Percentiles rank a stretch among this genome's conserved stretches.
Conservation (phyloP, 64 coral and sea anemone species). For the Pachyseris speciosa region DNA sequence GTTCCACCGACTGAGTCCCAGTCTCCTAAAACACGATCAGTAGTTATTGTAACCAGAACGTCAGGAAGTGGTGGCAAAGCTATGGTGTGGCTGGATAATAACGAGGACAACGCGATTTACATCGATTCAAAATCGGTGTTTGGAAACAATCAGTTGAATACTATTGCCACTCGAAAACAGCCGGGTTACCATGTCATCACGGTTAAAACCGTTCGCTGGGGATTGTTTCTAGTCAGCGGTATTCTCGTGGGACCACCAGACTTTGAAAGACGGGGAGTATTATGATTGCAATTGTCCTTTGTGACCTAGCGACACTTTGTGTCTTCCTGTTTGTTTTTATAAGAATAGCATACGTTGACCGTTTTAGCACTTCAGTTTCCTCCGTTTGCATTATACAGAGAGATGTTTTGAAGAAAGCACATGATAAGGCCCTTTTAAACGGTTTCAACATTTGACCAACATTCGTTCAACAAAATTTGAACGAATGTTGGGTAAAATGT, state of each 20-base stretch:
- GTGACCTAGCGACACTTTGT: too few relatives aligned
- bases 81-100: conserved; percentile 60
- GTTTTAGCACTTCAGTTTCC: too few relatives aligned
- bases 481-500: too few relatives aligned
- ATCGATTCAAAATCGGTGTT: conserved; percentile 45
- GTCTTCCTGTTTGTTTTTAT: too few relatives aligned
- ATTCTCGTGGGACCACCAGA: conserved; percentile 82
- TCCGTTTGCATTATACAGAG: too few relatives aligned
- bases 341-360: too few relatives aligned
- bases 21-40: conserved; percentile 37
- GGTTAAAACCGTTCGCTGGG: conserved; percentile 54
- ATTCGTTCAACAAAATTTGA: too few relatives aligned
- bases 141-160: conserved; percentile 58
- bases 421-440: too few relatives aligned
- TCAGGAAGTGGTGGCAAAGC: conserved; percentile 63
- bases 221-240: conserved; percentile 67
- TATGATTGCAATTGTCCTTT: conserved; percentile 35
- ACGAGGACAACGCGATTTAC: conserved; percentile 1
- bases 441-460: too few relatives aligned
- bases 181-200: conserved; percentile 69
- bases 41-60: conserved; percentile 66
- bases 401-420: too few relatives aligned
- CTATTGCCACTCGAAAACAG: conserved; percentile 40
- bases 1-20: conserved; percentile 15
- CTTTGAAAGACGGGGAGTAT: conserved; percentile 25